Percentiles rank a stretch among this genome's conserved stretches.
phyloP scores from a whole-genome alignment of 1,140 invertebrate genomes.

The Apis cerana region DNA sequence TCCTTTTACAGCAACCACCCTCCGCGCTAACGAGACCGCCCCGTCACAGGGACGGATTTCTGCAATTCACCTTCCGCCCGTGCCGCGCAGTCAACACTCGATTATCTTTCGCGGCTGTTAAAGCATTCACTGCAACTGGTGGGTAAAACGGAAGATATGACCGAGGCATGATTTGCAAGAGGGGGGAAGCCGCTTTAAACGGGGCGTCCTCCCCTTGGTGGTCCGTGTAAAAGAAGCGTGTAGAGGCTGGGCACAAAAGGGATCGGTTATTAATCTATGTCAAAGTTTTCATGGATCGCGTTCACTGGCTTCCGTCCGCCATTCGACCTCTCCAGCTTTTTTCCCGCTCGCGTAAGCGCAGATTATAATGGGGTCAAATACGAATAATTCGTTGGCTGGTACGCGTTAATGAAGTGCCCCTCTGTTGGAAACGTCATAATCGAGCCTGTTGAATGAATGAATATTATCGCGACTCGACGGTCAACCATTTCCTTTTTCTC shows the following conservation, averaged over 20 bases:
- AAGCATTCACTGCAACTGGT: conserved; percentile 74
- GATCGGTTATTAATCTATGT: conserved; percentile 60
- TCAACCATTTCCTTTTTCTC: neutral
- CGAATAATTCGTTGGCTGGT: conserved; percentile 1
- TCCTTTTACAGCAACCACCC: conserved; percentile 57
- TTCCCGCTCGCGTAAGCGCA: neutral
- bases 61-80: conserved; percentile 79
- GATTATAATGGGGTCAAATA: conserved; percentile 11
- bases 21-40: conserved; percentile 71
- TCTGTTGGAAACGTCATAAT: conserved; percentile 24
- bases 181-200: conserved; percentile 46
- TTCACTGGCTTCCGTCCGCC: neutral
- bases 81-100: conserved; percentile 65
- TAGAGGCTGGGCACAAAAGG: conserved; percentile 17
- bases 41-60: conserved; percentile 73
- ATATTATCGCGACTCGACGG: conserved; percentile 19
- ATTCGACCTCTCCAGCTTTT: neutral
- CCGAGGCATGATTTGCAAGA: conserved; percentile 77
- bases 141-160: conserved; percentile 65
- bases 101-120: conserved; percentile 78
- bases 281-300: conserved; percentile 12
- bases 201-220: neutral
- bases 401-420: conserved; percentile 32
- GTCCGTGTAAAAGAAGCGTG: conserved; percentile 17
- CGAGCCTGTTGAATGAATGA: conserved; percentile 4